A percentile compares a stretch with the other conserved stretches of the same genome.
These are phyloP conservation scores for Hirtodrosophila alboralis DNA, from an alignment of 2,888 invertebrate species.

Conservation along the genomic window DNA sequence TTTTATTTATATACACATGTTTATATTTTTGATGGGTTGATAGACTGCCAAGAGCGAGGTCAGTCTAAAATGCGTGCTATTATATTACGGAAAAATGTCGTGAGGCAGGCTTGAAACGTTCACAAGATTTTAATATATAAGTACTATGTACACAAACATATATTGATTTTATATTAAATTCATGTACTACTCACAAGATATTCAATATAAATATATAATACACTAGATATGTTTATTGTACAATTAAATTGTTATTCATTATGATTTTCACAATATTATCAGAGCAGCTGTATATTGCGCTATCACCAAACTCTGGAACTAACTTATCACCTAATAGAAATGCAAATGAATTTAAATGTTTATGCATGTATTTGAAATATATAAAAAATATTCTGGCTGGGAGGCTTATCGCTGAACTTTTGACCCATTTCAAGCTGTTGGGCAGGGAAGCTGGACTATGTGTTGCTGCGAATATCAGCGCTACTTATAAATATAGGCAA, in stretches of 20 bases:
- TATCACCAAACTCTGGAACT: neutral
- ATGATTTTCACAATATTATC: neutral
- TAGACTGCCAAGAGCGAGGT: slow-evolving; percentile 47
- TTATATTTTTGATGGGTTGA: slow-evolving; percentile 7
- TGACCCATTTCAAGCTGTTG: slow-evolving; percentile 42
- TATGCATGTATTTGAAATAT: neutral
- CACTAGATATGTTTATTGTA: neutral
- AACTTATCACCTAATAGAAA: slow-evolving; percentile 20
- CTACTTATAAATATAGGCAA: slow-evolving; percentile 47
- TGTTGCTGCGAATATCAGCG: slow-evolving; percentile 12
- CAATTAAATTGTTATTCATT: neutral
- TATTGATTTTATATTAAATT: no score
- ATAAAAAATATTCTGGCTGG: slow-evolving; percentile 3
- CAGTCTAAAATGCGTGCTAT: slow-evolving; percentile 14
- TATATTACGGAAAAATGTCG: neutral
- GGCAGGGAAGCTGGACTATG: slow-evolving; percentile 15
- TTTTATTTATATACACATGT: slow-evolving; percentile 3
- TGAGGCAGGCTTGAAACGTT: neutral
- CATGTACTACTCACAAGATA: no score
- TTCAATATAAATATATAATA: no score
- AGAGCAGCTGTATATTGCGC: neutral
- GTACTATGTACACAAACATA: neutral
- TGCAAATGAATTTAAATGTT: slow-evolving; percentile 14
- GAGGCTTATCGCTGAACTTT: slow-evolving; percentile 56
- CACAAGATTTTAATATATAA: no score